These are phyloP conservation scores for Clitarchus hookeri DNA, from an alignment of 2,888 invertebrate species.

Conservation along the genomic window DNA sequence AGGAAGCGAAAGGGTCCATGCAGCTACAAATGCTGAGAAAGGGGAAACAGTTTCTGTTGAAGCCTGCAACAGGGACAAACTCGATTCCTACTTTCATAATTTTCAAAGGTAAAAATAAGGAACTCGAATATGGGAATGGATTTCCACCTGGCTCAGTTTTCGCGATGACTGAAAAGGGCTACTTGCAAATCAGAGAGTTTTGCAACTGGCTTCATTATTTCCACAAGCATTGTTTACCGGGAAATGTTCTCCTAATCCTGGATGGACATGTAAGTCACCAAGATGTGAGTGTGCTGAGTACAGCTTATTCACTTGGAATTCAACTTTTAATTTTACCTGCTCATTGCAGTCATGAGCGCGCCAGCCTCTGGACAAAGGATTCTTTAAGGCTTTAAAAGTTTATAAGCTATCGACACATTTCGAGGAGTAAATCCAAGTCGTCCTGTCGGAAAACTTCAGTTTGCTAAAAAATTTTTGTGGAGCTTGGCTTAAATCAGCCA, in stretches of 20 bases:
- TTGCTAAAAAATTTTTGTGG: not conserved
- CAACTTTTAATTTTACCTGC: too few species aligned
- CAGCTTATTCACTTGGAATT: too few species aligned
- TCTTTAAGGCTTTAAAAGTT: not conserved
- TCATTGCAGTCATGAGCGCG: too few species aligned
- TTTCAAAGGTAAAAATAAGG: too few species aligned
- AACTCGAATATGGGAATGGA: not conserved
- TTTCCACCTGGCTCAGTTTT: not conserved
- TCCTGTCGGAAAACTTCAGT: not conserved
- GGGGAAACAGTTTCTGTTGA: not conserved
- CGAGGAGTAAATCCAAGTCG: not conserved
- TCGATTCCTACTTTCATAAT: too few species aligned
- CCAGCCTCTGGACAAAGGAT: not conserved
- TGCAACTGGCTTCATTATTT: not conserved
- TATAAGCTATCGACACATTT: not conserved
- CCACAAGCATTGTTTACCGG: conserved; percentile 15
- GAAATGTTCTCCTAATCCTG: too few species aligned
- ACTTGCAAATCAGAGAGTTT: not conserved
- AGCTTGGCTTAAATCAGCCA: not conserved
- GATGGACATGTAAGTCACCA: too few species aligned
- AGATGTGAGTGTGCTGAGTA: too few species aligned
- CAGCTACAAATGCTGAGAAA: not conserved
- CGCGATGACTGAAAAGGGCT: not conserved
- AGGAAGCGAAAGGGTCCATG: conserved; percentile 15
- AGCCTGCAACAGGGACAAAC: not conserved